These are phyloP conservation scores for Syrmaticus mikado DNA, from an alignment of 2,113 vertebrate species.

Conservation along the genomic window DNA sequence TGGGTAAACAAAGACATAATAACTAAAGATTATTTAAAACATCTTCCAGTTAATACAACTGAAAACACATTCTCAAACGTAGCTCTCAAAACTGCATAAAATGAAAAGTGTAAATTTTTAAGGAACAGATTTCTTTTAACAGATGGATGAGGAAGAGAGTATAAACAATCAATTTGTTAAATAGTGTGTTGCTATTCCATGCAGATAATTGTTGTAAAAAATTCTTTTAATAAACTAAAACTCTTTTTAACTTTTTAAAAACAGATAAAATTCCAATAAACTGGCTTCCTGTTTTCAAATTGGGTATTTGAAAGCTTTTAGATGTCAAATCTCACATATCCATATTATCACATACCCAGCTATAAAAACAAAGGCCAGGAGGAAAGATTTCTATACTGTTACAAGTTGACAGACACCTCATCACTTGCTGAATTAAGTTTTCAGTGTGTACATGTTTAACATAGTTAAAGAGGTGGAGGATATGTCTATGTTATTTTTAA, in stretches of 20 bases:
- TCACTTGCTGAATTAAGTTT: neutral
- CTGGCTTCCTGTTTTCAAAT: neutral
- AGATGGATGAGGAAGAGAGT: neutral
- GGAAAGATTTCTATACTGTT: neutral
- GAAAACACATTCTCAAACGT: neutral
- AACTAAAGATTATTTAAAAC: neutral
- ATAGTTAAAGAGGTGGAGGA: neutral
- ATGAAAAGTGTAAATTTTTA: neutral
- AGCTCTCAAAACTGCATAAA: neutral
- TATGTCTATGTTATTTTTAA: neutral
- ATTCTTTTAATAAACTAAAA: neutral
- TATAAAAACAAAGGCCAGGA: neutral
- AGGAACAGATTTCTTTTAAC: neutral
- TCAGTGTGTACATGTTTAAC: neutral
- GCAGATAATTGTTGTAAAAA: neutral
- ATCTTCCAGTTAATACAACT: neutral
- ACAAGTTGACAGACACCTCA: neutral
- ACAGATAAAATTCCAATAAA: neutral
- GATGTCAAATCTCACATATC: neutral
- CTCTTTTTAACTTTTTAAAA: neutral
- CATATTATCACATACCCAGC: neutral
- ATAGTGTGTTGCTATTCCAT: neutral
- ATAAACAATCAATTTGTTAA: neutral
- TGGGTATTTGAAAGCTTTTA: neutral
- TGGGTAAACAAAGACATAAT: neutral